Base-by-base conservation (phyloP, 1,140 invertebrate species). In the Agrypnia vestita region DNA sequence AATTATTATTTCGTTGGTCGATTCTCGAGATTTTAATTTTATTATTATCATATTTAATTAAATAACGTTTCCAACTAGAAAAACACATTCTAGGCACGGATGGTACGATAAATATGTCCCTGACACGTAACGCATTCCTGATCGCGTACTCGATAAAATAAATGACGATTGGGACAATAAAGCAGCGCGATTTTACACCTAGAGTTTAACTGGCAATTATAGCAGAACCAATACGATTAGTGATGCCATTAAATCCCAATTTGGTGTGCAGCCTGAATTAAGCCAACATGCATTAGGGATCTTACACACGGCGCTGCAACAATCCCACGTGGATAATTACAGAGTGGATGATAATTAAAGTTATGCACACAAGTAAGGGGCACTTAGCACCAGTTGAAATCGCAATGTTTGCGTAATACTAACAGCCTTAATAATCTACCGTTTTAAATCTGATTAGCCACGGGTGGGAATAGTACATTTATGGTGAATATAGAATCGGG, bases 271-370 rank as follows among this genome's bases (percentile, higher is more conserved):
- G 71, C 71, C 49, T 55, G 51, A 74, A 44, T 74, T 19, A 74
- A 74, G 53, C 71, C 53, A 73, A 56, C 69, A 56, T 73, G 71
- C 71, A 73, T 73, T 73, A 73, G 43, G 71, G 71, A 51, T 56
- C 71, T 72, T 35, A 56, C 53, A 56, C 53, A 56, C 62, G 13
- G 62, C 17, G 44, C 15, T 51, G 19, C 15, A 62, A 49, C 55
- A 62, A 51, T 76, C 74, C 55, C 74, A 49, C 74, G 44, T 35
- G 55, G 74, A 76, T 76, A 76, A 76, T 76, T 76, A 61, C 56
- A 76, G n/a, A 43, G n/a, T n/a, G 74, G 49, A 56, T 76, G 74
- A 76, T 76, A 76, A 76, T 76, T 76, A 76, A 76, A 55, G 71
- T 44, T 74, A 74, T 74, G 71, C 53, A 55, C 21, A 74, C 71